Evolutionary conservation across 2,797 vertebrate species (phyloP), one percentile per base, ranked within the genome.

Genomic region (Sarcophilus harrisii): DNA sequence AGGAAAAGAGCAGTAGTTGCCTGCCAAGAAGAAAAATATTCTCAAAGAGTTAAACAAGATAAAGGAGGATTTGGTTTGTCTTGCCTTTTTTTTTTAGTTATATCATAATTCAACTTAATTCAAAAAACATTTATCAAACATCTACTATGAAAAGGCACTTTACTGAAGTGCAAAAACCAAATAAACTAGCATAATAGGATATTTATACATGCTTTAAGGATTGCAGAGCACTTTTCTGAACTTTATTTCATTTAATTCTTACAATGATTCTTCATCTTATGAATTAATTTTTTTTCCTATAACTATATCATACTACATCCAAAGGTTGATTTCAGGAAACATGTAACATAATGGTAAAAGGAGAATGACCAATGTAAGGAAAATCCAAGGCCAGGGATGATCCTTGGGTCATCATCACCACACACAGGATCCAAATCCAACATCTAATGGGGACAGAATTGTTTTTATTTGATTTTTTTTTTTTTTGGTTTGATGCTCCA

Each of bases 1-100:
- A 94, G 94, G 21, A 60, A 81, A 96, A 97, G 57, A 27, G 55
- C 55, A 58, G 89, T 73, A 95, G 95, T 93, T 62, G 18, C 13
- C 87, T 97, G 91, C 66, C 60, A 24, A 66, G 60, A 57, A 95
- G 92, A 92, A 93, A 55, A 91, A 91, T 97, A n/a, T 28, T n/a
- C n/a, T 92, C 59, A 30, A 90, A 66, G 94, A 95, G 94, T 96
- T 95, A 97, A 97, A 49, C 45, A 92, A 93, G 93, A 95, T 93
- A 91, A 95, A 97, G 58, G 16, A 58, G 2, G 54, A 93, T 95
- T 96, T 95, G 92, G 54, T 81, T 93, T 97, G 95, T 81, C 11
- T 58, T 87, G 12, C 45, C 54, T 30, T 91, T 95, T 45, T 95
- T 62, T n/a, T 14, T 24, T 24, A 18, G 29, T 95, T 96, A 32